Conservation (phyloP, 1,140 invertebrate genomes). For the Neodiprion fabricii region DNA sequence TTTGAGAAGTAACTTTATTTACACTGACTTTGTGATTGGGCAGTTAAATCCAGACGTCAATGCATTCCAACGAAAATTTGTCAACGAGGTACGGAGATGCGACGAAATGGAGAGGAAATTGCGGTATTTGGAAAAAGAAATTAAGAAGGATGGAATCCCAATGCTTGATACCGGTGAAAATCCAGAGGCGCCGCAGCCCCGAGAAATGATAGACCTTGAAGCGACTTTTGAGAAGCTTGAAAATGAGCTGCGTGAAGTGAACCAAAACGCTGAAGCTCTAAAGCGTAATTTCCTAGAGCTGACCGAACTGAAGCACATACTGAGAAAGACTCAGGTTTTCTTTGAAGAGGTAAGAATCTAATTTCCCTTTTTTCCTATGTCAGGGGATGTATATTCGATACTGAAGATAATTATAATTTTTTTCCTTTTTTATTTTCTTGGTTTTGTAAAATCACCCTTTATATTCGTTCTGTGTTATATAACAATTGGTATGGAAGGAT, state of each 20-base stretch:
- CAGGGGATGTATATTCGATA: too few relatives aligned
- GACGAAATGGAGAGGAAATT: constrained; percentile 97
- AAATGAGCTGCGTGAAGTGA: constrained; percentile 95
- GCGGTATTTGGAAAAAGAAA: constrained; percentile 96
- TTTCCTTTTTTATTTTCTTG: background rate
- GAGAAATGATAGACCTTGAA: constrained; percentile 99
- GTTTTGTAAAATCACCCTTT: too few relatives aligned
- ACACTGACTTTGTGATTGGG: constrained; percentile 25
- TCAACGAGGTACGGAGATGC: constrained; percentile 92
- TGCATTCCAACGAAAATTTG: constrained; percentile 95
- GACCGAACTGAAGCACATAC: constrained; percentile 94
- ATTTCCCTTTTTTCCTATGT: background rate
- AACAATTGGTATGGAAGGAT: background rate
- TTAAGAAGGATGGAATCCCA: constrained; percentile 95
- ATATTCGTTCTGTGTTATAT: too few relatives aligned
- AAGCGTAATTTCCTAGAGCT: constrained; percentile 96
- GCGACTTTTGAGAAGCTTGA: constrained; percentile 96
- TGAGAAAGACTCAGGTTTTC: constrained; percentile 96
- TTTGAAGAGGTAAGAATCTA: constrained; percentile 89
- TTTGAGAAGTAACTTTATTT: too few relatives aligned
- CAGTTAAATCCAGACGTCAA: constrained; percentile 94
- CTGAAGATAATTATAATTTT: background rate
- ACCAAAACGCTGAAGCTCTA: constrained; percentile 95
- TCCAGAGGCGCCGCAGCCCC: constrained; percentile 96
- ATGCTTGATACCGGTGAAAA: constrained; percentile 98